A percentile compares a stretch with the other conserved stretches of the same genome.
phyloP scores from a whole-genome alignment of 2,113 vertebrate genomes.

The Phyllopteryx taeniolatus region DNA sequence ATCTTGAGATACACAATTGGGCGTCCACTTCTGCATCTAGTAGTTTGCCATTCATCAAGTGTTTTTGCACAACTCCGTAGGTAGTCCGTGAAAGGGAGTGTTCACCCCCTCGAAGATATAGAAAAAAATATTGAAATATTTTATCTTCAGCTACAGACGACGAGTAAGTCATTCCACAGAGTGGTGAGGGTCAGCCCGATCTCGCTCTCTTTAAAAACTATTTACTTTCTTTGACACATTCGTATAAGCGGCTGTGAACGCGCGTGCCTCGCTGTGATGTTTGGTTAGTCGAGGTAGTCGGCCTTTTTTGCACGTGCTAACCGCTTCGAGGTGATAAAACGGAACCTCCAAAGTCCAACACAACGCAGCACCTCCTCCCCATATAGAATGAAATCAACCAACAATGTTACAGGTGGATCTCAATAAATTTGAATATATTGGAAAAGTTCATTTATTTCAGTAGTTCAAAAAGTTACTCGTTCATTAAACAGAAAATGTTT shows the following conservation, averaged over 20 bases:
- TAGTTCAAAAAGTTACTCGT: too few relatives aligned
- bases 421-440: too few relatives aligned
- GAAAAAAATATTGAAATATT: neutral
- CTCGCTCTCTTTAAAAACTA: neutral
- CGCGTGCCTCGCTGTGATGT: neutral
- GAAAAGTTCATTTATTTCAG: too few relatives aligned
- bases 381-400: neutral
- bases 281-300: neutral
- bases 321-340: neutral
- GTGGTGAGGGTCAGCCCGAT: neutral
- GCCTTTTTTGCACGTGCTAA: neutral
- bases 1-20: conserved; percentile 2
- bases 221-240: neutral
- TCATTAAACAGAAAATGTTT: too few relatives aligned
- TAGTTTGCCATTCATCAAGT: conserved; percentile 9
- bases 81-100: neutral
- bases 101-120: neutral
- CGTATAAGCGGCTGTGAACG: neutral
- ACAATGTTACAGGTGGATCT: neutral
- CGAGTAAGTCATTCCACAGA: neutral
- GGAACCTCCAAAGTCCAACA: neutral
- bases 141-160: neutral
- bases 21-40: neutral
- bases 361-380: neutral
- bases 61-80: conserved; percentile 50